A percentile compares a stretch with the other conserved stretches of the same genome.
Conservation (phyloP, 2,113 vertebrate genomes). For the Microtus oregoni region DNA sequence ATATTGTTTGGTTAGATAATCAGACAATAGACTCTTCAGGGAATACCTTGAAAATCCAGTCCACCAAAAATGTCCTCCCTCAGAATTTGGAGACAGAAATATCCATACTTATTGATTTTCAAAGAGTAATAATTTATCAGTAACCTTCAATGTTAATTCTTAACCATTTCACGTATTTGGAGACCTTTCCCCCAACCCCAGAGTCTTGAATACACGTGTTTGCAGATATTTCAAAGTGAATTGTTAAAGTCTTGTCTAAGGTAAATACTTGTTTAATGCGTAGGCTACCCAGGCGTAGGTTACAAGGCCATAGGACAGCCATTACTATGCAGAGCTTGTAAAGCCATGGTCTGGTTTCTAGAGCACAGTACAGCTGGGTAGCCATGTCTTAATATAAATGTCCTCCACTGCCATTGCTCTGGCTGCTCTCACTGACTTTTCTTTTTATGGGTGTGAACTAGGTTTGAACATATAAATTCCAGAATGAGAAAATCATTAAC, state of each 20-base stretch:
- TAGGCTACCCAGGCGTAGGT: neutral
- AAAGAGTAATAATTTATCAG: slow-evolving; percentile 5
- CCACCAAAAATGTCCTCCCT: neutral
- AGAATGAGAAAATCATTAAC: neutral
- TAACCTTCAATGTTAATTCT: neutral
- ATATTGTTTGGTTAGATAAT: neutral
- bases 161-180: slow-evolving; percentile 23
- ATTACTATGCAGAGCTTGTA: neutral
- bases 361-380: neutral
- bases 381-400: neutral
- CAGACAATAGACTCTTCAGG: neutral
- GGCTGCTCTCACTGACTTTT: neutral
- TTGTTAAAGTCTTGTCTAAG: neutral
- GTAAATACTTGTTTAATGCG: neutral
- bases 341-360: neutral
- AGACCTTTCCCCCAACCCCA: neutral
- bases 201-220: neutral
- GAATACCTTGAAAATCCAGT: neutral
- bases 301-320: neutral
- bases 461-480: neutral
- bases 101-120: neutral
- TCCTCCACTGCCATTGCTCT: neutral
- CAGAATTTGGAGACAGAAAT: neutral
- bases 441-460: neutral
- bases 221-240: neutral